phyloP scores from a whole-genome alignment of 2,113 vertebrate genomes.

The Bombycilla garrulus region DNA sequence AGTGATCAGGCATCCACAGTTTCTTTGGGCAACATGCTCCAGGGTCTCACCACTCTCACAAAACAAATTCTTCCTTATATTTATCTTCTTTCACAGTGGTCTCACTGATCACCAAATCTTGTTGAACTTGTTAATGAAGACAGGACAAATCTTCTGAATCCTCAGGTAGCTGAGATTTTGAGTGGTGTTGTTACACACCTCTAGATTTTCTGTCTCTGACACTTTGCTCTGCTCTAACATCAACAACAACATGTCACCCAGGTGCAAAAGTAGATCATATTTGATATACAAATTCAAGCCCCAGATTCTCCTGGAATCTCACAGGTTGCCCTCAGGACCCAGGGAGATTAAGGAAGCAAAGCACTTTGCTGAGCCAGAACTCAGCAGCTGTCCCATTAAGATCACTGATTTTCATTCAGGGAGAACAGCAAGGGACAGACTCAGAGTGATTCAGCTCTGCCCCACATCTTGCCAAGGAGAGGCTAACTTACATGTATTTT shows the following conservation, averaged over 20 bases:
- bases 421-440: not conserved
- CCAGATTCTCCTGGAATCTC: not conserved
- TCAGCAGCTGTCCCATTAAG: not conserved
- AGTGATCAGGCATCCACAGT: not conserved
- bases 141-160: not conserved
- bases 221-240: not conserved
- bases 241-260: not conserved
- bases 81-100: not conserved
- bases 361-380: not conserved
- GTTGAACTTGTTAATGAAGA: not conserved
- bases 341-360: not conserved
- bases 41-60: not conserved
- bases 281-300: not conserved
- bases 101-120: not conserved
- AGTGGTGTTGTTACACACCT: not conserved
- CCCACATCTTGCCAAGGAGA: not conserved
- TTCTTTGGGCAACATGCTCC: not conserved
- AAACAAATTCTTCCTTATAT: not conserved
- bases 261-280: not conserved
- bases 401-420: not conserved
- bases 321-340: not conserved
- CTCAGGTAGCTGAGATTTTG: not conserved
- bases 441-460: not conserved
- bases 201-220: not conserved
- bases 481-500: not conserved